phyloP scores from a whole-genome alignment of 2,113 vertebrate genomes.

The Brachyhypopomus gauderio region DNA sequence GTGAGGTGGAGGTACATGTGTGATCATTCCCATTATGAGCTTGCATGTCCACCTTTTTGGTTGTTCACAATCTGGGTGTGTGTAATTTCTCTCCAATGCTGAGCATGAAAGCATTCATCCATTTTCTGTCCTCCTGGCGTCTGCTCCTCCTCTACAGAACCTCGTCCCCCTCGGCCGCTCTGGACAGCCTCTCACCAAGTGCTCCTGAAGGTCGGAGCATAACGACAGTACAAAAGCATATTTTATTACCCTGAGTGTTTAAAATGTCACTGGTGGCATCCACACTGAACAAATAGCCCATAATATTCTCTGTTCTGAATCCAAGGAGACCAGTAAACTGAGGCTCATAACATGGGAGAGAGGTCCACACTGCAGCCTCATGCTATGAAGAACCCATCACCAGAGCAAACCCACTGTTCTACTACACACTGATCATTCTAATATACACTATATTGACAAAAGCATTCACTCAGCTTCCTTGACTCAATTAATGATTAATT shows the following conservation, averaged over 20 bases:
- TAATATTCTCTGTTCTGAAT: background rate
- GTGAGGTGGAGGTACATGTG: no score
- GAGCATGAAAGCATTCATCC: conserved; percentile 53
- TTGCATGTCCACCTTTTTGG: no score
- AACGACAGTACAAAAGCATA: conserved; percentile 34
- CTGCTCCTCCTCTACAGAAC: background rate
- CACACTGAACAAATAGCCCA: background rate
- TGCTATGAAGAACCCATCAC: no score
- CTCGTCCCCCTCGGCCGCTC: conserved; percentile 51
- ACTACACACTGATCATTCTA: no score
- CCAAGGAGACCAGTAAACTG: background rate
- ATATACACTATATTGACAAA: no score
- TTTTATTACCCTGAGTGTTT: conserved; percentile 57
- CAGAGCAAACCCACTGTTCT: no score
- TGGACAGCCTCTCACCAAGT: conserved; percentile 50
- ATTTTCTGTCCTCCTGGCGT: conserved; percentile 21
- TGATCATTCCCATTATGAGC: no score
- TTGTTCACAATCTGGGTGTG: no score
- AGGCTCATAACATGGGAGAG: background rate
- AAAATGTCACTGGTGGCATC: conserved; percentile 49
- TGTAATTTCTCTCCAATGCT: no score
- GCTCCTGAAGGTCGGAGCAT: conserved; percentile 54
- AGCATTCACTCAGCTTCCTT: no score
- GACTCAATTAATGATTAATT: no score
- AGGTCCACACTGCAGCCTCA: background rate